phyloP scores from a whole-genome alignment of 2,113 vertebrate species.

The Carassius gibelio region DNA sequence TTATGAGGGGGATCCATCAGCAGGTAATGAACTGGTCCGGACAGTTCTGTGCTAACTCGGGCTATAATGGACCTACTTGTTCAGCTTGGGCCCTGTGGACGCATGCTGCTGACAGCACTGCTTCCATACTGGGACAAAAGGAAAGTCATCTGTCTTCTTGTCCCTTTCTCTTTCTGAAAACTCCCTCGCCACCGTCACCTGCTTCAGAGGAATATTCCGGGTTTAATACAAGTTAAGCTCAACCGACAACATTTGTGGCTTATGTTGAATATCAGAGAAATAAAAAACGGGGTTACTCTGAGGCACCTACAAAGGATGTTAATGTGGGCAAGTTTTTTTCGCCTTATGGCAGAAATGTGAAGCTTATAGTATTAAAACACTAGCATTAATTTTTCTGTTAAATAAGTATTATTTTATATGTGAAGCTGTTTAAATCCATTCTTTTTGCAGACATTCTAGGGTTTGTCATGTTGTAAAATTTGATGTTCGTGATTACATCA shows the following conservation, averaged over 20 bases:
- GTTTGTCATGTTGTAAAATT: not conserved
- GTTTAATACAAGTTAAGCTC: constrained; percentile 5
- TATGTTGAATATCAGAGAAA: not conserved
- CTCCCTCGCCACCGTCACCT: not conserved
- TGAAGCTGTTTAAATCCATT: not conserved
- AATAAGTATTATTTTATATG: not conserved
- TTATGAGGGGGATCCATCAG: constrained; percentile 60
- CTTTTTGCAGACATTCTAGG: not conserved
- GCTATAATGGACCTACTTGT: constrained; percentile 62
- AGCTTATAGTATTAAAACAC: not conserved
- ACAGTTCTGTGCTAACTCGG: constrained; percentile 57
- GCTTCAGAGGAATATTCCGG: not conserved
- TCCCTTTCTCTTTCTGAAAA: constrained; percentile 27
- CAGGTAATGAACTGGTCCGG: constrained; percentile 61
- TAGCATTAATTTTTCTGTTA: not conserved
- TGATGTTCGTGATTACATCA: too few relatives aligned
- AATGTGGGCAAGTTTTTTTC: not conserved
- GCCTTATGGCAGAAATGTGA: not conserved
- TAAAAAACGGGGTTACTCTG: not conserved
- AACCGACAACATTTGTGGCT: not conserved
- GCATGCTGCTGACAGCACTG: constrained; percentile 35
- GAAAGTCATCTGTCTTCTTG: constrained; percentile 42
- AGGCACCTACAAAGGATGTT: not conserved
- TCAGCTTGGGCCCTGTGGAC: constrained; percentile 48
- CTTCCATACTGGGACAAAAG: constrained; percentile 36